Base-by-base conservation (phyloP, 2,888 invertebrate genomes). In the Phragmatobia fuliginosa region DNA sequence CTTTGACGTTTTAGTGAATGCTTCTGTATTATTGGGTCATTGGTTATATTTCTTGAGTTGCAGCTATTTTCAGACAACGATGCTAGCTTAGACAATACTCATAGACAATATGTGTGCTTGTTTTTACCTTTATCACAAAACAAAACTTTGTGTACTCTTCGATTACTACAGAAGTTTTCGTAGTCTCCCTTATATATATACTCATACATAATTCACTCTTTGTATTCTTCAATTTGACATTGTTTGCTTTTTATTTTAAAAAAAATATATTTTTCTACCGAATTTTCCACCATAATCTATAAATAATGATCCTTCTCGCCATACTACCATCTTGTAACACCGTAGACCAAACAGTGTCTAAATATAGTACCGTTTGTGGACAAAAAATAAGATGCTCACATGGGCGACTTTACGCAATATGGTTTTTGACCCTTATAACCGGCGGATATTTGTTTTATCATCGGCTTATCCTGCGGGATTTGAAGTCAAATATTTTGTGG, bases 401-500 rank as follows among this genome's bases (percentile, higher is more conserved):
- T 93, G 94, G 94, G 86, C 89, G 89, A 88, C 89, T 91, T 90
- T 91, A 89, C 92, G 92, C 94, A 94, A 94, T 93, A 92, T 94
- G 95, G 94, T 90, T 86, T 94, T 91, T 94, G 94, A 94, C 95
- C 94, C 90, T 89, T 89, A 88, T 86, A 91, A 87, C 91, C 91
- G 84, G 81, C 91, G 94, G 93, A 92, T 95, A 94, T 94, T 94
- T 94, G 87, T 94, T 92, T 93, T 92, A 92, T 92, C 88, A 85
- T 82, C 78, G 81, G 85, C 87, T 90, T 90, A 92, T 92, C 92
- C 92, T 92, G 89, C 90, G 89, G 87, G 88, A 90, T 85, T 83
- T 74, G n/a, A 69, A 86, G 86, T 84, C 83, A 85, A 85, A 72
- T 88, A 86, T 68, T 83, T 31, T 63, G 28, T 33, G 32, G 31